Evolutionary conservation across 2,113 vertebrate genomes (phyloP).

Genomic region (Nycticryphes semicollaris): DNA sequence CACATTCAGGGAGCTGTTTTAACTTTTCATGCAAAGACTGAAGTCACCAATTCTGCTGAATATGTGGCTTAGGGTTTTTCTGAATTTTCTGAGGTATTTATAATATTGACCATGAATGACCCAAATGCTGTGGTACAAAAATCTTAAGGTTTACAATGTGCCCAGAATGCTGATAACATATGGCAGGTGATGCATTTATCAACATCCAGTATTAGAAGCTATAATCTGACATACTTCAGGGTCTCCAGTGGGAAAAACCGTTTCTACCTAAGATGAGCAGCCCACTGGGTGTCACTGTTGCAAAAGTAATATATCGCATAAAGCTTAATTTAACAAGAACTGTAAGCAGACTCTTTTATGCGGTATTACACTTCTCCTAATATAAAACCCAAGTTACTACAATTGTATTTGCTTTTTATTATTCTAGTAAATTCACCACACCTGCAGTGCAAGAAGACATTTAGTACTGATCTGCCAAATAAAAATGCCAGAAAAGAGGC

Average conservation of each 20-base stretch:
- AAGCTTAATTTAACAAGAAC: neutral
- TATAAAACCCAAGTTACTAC: neutral
- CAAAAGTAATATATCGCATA: neutral
- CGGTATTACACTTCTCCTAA: neutral
- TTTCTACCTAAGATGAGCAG: neutral
- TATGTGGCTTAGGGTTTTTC: too few relatives aligned
- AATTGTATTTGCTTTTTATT: neutral
- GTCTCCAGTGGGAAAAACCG: neutral
- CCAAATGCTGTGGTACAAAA: neutral
- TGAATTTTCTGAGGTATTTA: neutral
- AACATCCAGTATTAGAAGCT: neutral
- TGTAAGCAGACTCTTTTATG: neutral
- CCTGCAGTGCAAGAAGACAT: neutral
- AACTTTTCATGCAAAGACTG: neutral
- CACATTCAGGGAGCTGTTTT: neutral
- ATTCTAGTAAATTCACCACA: neutral
- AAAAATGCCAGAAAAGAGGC: neutral
- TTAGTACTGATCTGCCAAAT: neutral
- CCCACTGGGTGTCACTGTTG: slow-evolving; percentile 49
- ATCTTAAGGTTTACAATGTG: neutral
- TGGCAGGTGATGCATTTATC: neutral
- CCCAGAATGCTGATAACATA: neutral
- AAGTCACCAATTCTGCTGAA: neutral
- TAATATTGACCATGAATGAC: neutral
- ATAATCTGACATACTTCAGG: neutral